Base-by-base conservation (phyloP, 2,113 vertebrate genomes). In the Chionodraco myersi region DNA sequence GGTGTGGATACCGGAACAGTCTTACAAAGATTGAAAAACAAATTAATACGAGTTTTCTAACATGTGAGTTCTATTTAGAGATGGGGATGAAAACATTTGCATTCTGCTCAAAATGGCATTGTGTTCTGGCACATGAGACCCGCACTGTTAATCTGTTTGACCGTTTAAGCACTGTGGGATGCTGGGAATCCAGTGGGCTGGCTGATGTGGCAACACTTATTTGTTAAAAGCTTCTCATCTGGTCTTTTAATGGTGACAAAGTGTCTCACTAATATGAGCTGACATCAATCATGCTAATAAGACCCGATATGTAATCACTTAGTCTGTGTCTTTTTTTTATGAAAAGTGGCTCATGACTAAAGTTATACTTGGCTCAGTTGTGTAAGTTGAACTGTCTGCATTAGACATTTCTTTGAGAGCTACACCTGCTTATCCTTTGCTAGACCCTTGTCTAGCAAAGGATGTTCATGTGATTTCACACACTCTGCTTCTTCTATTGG, bases 261-360 rank as follows among this genome's bases (percentile, higher is more conserved):
- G 74, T 41, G 49, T 58, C 1, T 13, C 47, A 70, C 59, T 85
- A 79, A 88, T 77, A 30, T 1, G 2, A 73, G 14, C 66, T 67
- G 85, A 88, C 85, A 71, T 77, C 79, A 57, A 82, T 84, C 68
- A 77, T 0, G 1, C 49, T 70, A 76, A 85, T 80, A 21, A 21
- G 6, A 36, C 26, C 82, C n/a, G 54, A 75, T 74, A 70, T 59
- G 26, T 74, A 83, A 81, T 79, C 59, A 18, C 16, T 59, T 36
- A 34, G 61, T 74, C 65, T 72, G 10, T 34, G 70, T 1, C 16
- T 26, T 36, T 26, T 3, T 30, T 41, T 72, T 47, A 15, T 2
- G 44, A 48, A 30, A 58, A 57, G 18, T n/a, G 16, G 12, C 5
- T 74, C 64, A 18, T 49, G 58, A 34, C 6, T 13, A 49, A 51